Percentiles rank a stretch among this genome's conserved stretches.
Evolutionary conservation across 2,888 invertebrate genomes (phyloP).

Genomic region (Heliconius ethilla): DNA sequence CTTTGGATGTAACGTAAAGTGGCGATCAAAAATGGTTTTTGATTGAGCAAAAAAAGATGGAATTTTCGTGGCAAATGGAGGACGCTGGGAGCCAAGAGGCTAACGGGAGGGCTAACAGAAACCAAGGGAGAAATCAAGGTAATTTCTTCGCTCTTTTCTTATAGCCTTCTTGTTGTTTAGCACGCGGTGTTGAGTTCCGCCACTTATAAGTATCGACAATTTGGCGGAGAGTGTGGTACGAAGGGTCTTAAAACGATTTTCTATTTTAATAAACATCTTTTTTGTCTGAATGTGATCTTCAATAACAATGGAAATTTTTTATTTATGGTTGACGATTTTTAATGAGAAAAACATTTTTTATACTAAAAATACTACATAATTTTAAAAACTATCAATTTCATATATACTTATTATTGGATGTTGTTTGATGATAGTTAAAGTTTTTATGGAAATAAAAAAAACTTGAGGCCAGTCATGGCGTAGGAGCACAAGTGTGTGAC

Average conservation of each 20-base stretch:
- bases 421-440: no score
- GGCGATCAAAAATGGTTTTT: conserved; percentile 45
- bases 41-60: conserved; percentile 63
- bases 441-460: not conserved
- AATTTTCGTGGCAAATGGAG: conserved; percentile 78
- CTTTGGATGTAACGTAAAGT: conserved; percentile 56
- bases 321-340: no score
- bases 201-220: not conserved
- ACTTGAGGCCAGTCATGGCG: no score
- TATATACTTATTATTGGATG: not conserved
- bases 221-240: not conserved
- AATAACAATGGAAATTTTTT: not conserved
- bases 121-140: conserved; percentile 69
- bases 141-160: conserved; percentile 17
- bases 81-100: conserved; percentile 62
- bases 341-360: no score
- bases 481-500: no score
- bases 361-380: no score
- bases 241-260: not conserved
- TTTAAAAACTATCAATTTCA: no score
- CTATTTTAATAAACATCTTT: not conserved
- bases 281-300: not conserved
- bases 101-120: conserved; percentile 55
- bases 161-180: not conserved
- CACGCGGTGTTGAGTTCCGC: not conserved